A percentile compares a stretch with the other conserved stretches of the same genome.
Conservation (phyloP, 2,113 vertebrate genomes). For the Pollimyrus isidori region DNA sequence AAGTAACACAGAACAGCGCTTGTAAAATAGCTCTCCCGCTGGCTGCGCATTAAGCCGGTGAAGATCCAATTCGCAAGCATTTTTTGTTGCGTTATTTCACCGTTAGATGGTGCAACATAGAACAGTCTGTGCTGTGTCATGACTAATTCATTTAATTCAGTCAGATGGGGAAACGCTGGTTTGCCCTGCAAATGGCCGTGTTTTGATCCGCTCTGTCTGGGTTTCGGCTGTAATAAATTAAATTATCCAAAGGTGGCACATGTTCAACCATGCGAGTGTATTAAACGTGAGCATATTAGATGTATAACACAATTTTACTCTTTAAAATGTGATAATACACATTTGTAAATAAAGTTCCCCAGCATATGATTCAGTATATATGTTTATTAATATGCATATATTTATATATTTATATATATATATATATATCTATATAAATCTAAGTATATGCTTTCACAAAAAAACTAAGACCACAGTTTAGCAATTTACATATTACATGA, state of each 20-base stretch:
- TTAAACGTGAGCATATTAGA: background rate
- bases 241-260: background rate
- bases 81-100: background rate
- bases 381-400: conserved; percentile 47
- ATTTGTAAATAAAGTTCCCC: background rate
- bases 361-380: conserved; percentile 24
- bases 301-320: background rate
- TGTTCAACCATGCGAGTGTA: background rate
- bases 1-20: background rate
- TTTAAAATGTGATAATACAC: background rate
- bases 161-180: background rate
- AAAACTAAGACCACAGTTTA: conserved; percentile 39
- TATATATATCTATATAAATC: conserved; percentile 40
- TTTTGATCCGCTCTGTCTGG: background rate
- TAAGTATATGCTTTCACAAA: conserved; percentile 52
- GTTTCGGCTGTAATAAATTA: background rate
- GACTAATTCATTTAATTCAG: background rate
- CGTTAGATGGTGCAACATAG: background rate
- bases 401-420: conserved; percentile 36
- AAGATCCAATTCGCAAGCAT: background rate
- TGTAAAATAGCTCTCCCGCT: background rate
- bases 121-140: background rate
- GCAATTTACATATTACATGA: conserved; percentile 37
- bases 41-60: background rate
- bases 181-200: background rate